A percentile compares a stretch with the other conserved stretches of the same genome.
Evolutionary conservation across 2,113 vertebrate genomes (phyloP).

Genomic region (Glaucomys volans): DNA sequence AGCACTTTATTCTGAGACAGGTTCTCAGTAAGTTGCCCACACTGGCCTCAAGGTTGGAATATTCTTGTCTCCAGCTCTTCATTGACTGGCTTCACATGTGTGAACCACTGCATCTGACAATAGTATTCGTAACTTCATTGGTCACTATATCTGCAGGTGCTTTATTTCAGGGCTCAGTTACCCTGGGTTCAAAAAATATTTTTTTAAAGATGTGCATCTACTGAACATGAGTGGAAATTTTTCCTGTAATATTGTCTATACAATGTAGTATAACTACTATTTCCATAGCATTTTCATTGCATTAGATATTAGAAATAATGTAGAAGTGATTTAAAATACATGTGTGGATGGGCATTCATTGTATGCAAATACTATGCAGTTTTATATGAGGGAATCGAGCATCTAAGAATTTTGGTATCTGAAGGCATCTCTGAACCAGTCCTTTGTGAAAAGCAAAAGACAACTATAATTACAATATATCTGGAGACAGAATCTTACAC

Average conservation of each 20-base stretch:
- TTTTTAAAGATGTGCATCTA: neutral
- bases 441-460: neutral
- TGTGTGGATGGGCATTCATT: neutral
- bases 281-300: neutral
- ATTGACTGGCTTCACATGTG: too few relatives aligned
- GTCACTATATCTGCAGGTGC: too few relatives aligned
- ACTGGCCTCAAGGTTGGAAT: too few relatives aligned
- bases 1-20: too few relatives aligned
- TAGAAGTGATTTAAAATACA: neutral
- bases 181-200: neutral
- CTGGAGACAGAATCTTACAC: neutral
- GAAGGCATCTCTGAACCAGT: rapidly evolving
- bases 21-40: too few relatives aligned
- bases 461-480: neutral
- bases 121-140: neutral
- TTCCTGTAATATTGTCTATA: neutral
- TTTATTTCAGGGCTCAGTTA: neutral
- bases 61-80: too few relatives aligned
- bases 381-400: neutral
- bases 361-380: neutral
- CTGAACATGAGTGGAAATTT: neutral
- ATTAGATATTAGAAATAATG: neutral
- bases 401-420: neutral
- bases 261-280: neutral
- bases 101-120: too few relatives aligned